These are phyloP conservation scores for Poeciliopsis prolifica DNA, from an alignment of 2,113 vertebrate species.

Conservation along the genomic window DNA sequence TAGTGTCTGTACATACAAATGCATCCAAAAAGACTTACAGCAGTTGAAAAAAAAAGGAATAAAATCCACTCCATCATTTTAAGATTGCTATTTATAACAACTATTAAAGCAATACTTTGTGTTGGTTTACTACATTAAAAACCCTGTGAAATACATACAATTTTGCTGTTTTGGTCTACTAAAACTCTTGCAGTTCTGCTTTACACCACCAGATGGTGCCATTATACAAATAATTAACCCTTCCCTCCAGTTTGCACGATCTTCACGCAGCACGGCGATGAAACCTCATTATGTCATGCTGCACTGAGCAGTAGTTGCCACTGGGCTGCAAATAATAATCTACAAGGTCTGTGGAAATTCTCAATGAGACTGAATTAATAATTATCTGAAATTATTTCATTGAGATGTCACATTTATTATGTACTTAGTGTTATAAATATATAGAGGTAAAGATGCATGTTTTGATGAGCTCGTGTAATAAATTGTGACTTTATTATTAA, in stretches of 20 bases:
- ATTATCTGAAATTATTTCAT: not conserved
- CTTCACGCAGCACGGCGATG: not conserved
- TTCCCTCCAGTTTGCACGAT: not conserved
- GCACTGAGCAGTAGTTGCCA: slow-evolving; percentile 1
- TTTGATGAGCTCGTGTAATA: not conserved
- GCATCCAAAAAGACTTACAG: too few relatives aligned
- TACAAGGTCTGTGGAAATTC: not conserved
- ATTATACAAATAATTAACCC: not conserved
- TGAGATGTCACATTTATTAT: not conserved
- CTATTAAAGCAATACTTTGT: not conserved
- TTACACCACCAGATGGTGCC: slow-evolving; percentile 39
- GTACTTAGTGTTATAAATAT: not conserved
- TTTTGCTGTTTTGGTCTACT: not conserved
- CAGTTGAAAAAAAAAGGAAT: too few relatives aligned
- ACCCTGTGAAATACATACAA: not conserved
- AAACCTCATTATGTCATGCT: not conserved
- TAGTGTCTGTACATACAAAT: too few relatives aligned
- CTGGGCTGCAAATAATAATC: not conserved
- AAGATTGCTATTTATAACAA: not conserved
- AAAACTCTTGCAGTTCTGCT: not conserved
- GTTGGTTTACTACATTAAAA: not conserved
- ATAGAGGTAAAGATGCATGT: not conserved
- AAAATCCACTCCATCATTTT: not conserved
- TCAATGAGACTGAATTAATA: not conserved
- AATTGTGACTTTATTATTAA: not conserved